Base-by-base conservation (phyloP, 2,113 vertebrate genomes). In the Callorhinus ursinus region DNA sequence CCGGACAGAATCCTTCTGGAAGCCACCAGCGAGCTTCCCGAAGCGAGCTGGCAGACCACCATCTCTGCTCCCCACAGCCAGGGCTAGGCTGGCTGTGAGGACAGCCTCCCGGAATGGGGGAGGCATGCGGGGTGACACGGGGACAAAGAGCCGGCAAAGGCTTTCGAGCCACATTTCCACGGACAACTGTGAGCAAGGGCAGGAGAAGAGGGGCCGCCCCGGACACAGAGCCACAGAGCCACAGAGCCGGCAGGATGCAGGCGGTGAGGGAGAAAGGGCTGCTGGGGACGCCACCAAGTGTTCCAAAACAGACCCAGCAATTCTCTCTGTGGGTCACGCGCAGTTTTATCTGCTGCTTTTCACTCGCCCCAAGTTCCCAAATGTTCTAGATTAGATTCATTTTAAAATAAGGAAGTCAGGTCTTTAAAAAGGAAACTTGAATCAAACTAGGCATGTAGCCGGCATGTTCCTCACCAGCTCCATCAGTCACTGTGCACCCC, bases 221-320 rank as follows among this genome's bases (percentile, higher is more conserved):
- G 2, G 63, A 65, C 63, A 31, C 36, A 36, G 46, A 67, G 31
- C 49, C 71, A 31, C 36, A 36, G 46, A 67, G 31, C 49, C 71
- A 0, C 7, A 6, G 31, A 65, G 21, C 84, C 6, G 31, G 84
- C 24, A 21, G 24, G 69, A 36, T 22, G 5, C 49, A 84, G 63
- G 19, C 28, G 24, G 83, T 8, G 57, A 31, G 49, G 79, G 10
- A 13, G 65, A 39, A 33, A 51, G 28, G 18, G 19, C 24, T 13
- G 13, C 51, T 1, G 2, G 33, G 67, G 77, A 83, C 0, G 0
- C 53, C 53, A 55, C 1, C 0, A 0, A 28, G 74, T n/a, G 28
- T 42, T 61, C 26, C 33, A 22, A 24, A 26, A 21, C 2, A 39
- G 4, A 26, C 51, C 33, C 4, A 9, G 19, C 61, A 26, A 7